phyloP scores from a whole-genome alignment of 2,797 vertebrate genomes.

The Coracias cyanogaster region DNA sequence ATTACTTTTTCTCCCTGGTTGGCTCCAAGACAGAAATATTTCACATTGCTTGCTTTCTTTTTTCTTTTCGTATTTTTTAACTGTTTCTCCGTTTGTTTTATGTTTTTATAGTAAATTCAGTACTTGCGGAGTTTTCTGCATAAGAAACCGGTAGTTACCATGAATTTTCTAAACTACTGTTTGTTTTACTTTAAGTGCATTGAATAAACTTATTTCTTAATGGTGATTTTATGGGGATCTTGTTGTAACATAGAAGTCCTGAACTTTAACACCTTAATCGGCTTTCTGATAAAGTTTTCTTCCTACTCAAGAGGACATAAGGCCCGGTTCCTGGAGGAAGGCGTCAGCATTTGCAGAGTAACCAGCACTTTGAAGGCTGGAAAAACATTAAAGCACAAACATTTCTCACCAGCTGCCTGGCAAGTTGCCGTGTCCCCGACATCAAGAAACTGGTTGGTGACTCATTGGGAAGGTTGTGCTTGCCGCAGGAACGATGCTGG shows the following conservation, averaged over 20 bases:
- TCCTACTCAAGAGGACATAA: background rate
- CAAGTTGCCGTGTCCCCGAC: background rate
- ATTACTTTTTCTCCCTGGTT: background rate
- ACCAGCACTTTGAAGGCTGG: background rate
- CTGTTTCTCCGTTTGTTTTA: background rate
- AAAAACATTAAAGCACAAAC: background rate
- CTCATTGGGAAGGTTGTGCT: background rate
- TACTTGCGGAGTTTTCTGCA: background rate
- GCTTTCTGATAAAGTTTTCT: background rate
- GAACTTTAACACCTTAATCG: background rate
- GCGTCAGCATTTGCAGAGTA: background rate
- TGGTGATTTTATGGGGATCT: background rate
- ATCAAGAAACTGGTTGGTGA: background rate
- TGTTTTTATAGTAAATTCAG: background rate
- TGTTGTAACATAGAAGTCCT: background rate
- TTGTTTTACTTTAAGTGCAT: background rate
- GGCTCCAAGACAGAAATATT: background rate
- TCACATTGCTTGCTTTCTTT: background rate
- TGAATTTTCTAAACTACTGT: background rate
- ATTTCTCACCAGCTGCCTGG: background rate
- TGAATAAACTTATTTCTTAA: background rate
- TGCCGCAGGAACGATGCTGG: background rate
- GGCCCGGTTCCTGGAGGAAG: background rate
- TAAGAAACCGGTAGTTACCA: background rate
- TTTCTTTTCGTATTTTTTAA: background rate